Conservation (phyloP, 1,140 invertebrate species). For the Trachelipus rathkii region DNA sequence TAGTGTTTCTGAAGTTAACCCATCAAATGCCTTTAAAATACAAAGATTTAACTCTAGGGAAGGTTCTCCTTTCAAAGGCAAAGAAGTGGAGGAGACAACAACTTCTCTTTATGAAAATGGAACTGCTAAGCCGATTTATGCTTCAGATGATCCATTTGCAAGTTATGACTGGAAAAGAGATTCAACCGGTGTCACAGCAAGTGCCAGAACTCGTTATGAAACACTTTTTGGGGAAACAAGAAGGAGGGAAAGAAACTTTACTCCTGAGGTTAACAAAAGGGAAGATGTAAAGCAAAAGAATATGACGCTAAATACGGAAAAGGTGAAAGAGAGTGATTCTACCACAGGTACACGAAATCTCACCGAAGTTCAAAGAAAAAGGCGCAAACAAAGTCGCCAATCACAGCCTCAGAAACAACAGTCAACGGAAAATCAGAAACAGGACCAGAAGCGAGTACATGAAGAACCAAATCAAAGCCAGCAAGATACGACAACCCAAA, state of each 20-base stretch:
- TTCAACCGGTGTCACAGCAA: conserved; percentile 34
- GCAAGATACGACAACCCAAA: too few species aligned
- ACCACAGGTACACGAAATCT: neutral
- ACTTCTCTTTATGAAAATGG: too few species aligned
- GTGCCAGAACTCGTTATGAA: conserved; percentile 39
- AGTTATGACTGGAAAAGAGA: conserved; percentile 41
- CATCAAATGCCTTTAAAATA: too few species aligned
- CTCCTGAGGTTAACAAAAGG: neutral
- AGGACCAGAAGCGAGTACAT: neutral
- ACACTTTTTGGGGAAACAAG: conserved; percentile 13
- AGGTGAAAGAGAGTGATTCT: neutral
- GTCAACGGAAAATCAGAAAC: neutral
- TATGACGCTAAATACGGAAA: conserved; percentile 9
- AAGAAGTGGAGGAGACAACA: too few species aligned
- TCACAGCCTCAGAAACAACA: neutral
- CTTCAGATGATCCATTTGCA: conserved; percentile 39
- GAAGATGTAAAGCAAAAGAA: too few species aligned
- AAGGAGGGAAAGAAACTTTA: neutral
- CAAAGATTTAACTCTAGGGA: too few species aligned
- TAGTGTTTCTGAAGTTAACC: too few species aligned
- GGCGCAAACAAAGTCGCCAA: neutral
- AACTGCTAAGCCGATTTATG: neutral
- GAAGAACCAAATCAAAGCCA: too few species aligned
- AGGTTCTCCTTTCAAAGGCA: too few species aligned
- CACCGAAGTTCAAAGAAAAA: conserved; percentile 22